Conservation (phyloP, 2,888 invertebrate species). For the Pilophorus perplexus region DNA sequence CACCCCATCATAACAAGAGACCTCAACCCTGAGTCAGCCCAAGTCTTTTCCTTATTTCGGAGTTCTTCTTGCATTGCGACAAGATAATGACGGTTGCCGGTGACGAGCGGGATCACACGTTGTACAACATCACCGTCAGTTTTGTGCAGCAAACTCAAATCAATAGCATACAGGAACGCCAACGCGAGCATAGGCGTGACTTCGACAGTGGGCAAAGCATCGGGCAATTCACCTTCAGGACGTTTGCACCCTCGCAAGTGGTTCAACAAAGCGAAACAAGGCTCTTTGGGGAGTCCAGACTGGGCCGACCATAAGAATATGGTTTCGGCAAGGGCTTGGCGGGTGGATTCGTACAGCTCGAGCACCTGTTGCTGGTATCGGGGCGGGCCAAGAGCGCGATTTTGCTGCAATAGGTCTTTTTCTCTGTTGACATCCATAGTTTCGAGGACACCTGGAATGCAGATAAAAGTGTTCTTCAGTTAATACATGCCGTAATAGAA, state of each 20-base stretch:
- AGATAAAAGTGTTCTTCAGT: neutral
- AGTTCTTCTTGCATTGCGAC: constrained; percentile 64
- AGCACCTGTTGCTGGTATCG: constrained; percentile 77
- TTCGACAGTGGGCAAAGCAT: constrained; percentile 72
- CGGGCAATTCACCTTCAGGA: constrained; percentile 47
- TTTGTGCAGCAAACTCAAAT: constrained; percentile 72
- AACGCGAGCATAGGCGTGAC: constrained; percentile 76
- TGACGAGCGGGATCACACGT: constrained; percentile 40
- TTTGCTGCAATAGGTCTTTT: constrained; percentile 74
- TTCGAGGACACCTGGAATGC: constrained; percentile 55
- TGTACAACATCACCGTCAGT: constrained; percentile 66
- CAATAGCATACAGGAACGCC: constrained; percentile 78
- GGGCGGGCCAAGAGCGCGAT: constrained; percentile 84
- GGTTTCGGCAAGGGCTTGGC: constrained; percentile 68
- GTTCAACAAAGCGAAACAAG: constrained; percentile 58
- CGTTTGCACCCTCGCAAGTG: constrained; percentile 51
- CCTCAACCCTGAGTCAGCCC: constrained; percentile 59
- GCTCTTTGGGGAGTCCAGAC: constrained; percentile 67
- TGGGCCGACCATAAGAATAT: constrained; percentile 77
- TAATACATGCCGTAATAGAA: no score
- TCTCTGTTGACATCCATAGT: constrained; percentile 62
- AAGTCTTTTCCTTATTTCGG: constrained; percentile 53
- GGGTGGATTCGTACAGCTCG: constrained; percentile 69
- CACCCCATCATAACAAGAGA: constrained; percentile 68
- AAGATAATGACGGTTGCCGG: constrained; percentile 48